Conservation (phyloP, 2,797 vertebrate genomes). For the Mus caroli region DNA sequence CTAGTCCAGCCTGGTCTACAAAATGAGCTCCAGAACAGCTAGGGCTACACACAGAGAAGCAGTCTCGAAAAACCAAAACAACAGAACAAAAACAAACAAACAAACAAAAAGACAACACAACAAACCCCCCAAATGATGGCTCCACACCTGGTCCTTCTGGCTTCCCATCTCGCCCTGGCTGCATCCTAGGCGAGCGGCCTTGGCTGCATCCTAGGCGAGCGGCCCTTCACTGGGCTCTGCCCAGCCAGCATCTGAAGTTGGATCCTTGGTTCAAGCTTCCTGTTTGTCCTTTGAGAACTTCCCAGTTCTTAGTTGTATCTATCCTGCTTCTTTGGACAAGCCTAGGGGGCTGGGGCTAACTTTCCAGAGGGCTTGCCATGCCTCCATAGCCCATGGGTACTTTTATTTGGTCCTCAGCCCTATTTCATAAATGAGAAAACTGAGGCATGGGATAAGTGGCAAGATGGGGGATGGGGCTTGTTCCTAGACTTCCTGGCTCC, state of each 20-base stretch:
- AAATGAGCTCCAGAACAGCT: background rate
- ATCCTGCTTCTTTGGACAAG: background rate
- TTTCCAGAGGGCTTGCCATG: background rate
- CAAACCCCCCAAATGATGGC: background rate
- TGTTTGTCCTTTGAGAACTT: background rate
- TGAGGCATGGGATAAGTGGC: background rate
- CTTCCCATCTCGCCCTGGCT: background rate
- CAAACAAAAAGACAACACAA: background rate
- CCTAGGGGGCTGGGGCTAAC: background rate
- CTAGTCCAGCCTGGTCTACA: background rate
- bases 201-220: background rate
- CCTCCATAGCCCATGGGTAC: fast-evolving
- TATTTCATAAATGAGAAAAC: background rate
- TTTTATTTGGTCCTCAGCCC: background rate
- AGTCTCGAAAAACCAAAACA: background rate
- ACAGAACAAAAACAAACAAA: background rate
- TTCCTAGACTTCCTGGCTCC: background rate
- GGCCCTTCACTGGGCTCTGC: background rate
- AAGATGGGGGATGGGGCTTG: background rate
- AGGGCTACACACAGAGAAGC: background rate
- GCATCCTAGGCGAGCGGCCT: background rate
- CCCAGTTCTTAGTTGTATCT: background rate
- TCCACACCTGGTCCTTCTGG: background rate
- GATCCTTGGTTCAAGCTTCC: background rate
- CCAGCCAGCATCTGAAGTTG: background rate